A percentile compares a stretch with the other conserved stretches of the same genome.
These are phyloP conservation scores for Xestia ashworthii DNA, from an alignment of 2,888 invertebrate species.

Conservation along the genomic window DNA sequence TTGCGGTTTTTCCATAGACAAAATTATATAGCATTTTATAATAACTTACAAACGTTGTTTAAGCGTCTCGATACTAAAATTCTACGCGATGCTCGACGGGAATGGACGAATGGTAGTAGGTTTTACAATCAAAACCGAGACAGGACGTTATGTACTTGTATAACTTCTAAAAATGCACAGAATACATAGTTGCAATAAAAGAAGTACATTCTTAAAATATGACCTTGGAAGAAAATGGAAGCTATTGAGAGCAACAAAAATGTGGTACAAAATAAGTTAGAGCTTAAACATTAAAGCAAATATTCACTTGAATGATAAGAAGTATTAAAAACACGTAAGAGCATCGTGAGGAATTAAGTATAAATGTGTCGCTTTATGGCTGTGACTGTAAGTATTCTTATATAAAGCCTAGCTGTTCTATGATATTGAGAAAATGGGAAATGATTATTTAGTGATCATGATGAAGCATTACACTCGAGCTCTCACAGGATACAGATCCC, in stretches of 20 bases:
- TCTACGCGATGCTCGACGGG: slow-evolving; percentile 71
- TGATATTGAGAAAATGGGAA: slow-evolving; percentile 74
- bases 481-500: slow-evolving; percentile 84
- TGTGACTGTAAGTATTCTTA: slow-evolving; percentile 63
- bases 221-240: slow-evolving; percentile 41
- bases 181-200: slow-evolving; percentile 33
- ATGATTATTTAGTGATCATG: slow-evolving; percentile 74
- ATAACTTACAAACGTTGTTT: slow-evolving; percentile 67
- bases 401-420: slow-evolving; percentile 85
- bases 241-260: slow-evolving; percentile 31
- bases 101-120: slow-evolving; percentile 35
- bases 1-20: slow-evolving; percentile 60
- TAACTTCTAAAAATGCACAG: slow-evolving; percentile 31
- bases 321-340: slow-evolving; percentile 60
- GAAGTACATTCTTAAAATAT: slow-evolving; percentile 44
- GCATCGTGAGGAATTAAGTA: slow-evolving; percentile 73
- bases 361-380: slow-evolving; percentile 63
- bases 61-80: slow-evolving; percentile 68
- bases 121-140: slow-evolving; percentile 27
- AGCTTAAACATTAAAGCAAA: slow-evolving; percentile 62
- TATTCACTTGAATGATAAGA: slow-evolving; percentile 58
- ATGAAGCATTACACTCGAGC: slow-evolving; percentile 85
- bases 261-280: slow-evolving; percentile 45
- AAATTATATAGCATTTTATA: slow-evolving; percentile 51
- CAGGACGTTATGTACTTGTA: slow-evolving; percentile 21